phyloP scores from a whole-genome alignment of 2,797 vertebrate species.

The Etheostoma perlongum region DNA sequence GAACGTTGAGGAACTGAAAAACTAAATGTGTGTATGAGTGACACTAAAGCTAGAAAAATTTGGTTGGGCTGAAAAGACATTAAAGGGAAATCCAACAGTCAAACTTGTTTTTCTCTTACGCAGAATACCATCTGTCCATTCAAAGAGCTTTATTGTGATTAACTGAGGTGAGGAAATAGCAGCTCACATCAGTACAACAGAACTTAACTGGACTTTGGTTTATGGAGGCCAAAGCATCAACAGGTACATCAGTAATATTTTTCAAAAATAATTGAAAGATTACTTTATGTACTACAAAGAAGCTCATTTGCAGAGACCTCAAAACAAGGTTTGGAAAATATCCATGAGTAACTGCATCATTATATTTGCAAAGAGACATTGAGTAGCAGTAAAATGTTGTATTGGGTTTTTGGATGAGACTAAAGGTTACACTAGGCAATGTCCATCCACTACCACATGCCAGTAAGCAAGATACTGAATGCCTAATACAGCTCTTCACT shows the following conservation, averaged over 20 bases:
- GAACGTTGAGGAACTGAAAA: not conserved
- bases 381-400: slow-evolving; percentile 2
- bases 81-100: not conserved
- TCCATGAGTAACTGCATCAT: not conserved
- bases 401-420: not conserved
- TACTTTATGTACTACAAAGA: slow-evolving; percentile 4
- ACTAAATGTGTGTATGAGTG: too few species aligned
- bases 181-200: not conserved
- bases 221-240: slow-evolving; percentile 1
- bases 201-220: not conserved
- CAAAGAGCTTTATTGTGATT: slow-evolving; percentile 23
- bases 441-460: slow-evolving; percentile 1
- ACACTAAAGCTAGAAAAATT: not conserved
- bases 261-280: slow-evolving; percentile 11
- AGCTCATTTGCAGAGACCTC: not conserved
- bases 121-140: not conserved
- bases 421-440: slow-evolving; percentile 21
- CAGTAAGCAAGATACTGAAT: slow-evolving; percentile 14
- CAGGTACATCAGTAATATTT: not conserved
- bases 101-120: slow-evolving; percentile 13
- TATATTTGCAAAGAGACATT: not conserved
- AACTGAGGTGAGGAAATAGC: slow-evolving; percentile 16
- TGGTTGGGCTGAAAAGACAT: not conserved
- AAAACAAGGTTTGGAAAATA: not conserved
- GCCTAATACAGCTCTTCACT: slow-evolving; percentile 10